phyloP scores from a whole-genome alignment of 2,797 vertebrate genomes.

The Ceyx erithaca region DNA sequence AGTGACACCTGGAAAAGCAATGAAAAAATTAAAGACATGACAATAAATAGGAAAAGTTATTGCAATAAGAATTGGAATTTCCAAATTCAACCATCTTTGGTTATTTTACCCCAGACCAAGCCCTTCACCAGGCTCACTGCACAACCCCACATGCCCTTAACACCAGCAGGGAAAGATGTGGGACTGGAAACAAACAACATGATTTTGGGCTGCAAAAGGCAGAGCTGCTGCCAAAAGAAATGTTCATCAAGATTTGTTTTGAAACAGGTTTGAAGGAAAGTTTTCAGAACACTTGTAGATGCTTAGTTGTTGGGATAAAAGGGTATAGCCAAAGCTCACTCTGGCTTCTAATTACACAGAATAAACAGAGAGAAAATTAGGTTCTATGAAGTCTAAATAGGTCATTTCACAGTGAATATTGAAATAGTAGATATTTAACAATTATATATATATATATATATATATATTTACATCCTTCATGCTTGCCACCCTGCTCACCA shows the following conservation, averaged over 20 bases:
- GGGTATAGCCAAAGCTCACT: background rate
- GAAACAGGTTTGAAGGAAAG: background rate
- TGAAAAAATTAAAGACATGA: background rate
- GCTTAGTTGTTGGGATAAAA: background rate
- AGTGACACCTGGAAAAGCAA: background rate
- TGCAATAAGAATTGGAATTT: background rate
- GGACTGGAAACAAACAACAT: background rate
- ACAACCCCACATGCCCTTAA: background rate
- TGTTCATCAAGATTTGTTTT: background rate
- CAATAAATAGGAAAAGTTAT: background rate
- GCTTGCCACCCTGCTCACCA: background rate
- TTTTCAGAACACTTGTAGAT: slow-evolving; percentile 1
- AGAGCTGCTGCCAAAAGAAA: slow-evolving; percentile 49
- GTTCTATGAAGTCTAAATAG: background rate
- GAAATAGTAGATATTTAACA: background rate
- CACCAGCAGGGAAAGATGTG: background rate
- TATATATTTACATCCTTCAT: background rate
- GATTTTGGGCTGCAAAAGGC: background rate
- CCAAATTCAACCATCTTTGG: background rate
- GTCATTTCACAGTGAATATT: background rate
- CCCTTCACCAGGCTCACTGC: background rate
- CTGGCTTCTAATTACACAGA: slow-evolving; percentile 5
- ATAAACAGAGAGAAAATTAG: background rate
- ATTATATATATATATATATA: too few species aligned
- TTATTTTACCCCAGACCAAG: slow-evolving; percentile 7